A percentile compares a stretch with the other conserved stretches of the same genome.
These are phyloP conservation scores for Nomada flava DNA, from an alignment of 2,888 invertebrate genomes.

Conservation along the genomic window DNA sequence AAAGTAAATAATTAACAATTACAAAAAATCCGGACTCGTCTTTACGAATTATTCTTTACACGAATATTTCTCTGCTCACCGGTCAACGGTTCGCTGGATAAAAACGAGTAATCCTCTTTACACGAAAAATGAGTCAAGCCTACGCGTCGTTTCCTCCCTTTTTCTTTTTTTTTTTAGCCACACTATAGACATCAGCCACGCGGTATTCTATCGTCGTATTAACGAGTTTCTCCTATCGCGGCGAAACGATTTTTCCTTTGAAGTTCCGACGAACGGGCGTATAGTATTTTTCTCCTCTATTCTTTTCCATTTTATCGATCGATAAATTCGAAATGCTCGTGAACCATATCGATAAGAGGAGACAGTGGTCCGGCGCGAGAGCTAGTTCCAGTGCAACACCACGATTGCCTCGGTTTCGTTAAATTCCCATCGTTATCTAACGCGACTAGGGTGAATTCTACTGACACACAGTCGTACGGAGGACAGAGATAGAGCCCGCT, in stretches of 20 bases:
- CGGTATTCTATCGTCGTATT: not conserved
- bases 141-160: too few species aligned
- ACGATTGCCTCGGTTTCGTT: slow-evolving; percentile 46
- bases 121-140: slow-evolving; percentile 9
- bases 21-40: too few species aligned
- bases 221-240: not conserved
- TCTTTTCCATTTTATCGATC: slow-evolving; percentile 16
- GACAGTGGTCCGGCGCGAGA: slow-evolving; percentile 9
- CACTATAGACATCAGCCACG: slow-evolving; percentile 1
- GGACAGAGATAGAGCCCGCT: slow-evolving; percentile 72
- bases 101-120: slow-evolving; percentile 10
- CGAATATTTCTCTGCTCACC: not conserved
- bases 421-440: slow-evolving; percentile 57
- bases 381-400: slow-evolving; percentile 16
- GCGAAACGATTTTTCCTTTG: not conserved
- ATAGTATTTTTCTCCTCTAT: not conserved
- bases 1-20: too few species aligned
- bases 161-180: not conserved
- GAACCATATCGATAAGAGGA: slow-evolving; percentile 14
- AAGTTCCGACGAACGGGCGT: not conserved
- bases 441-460: slow-evolving; percentile 46
- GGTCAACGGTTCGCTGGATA: not conserved
- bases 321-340: slow-evolving; percentile 1
- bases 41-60: too few species aligned
- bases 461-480: slow-evolving; percentile 59